Percentiles rank a stretch among this genome's conserved stretches.
Evolutionary conservation across 2,113 vertebrate species (phyloP).

Genomic region (Formicarius rufipectus): DNA sequence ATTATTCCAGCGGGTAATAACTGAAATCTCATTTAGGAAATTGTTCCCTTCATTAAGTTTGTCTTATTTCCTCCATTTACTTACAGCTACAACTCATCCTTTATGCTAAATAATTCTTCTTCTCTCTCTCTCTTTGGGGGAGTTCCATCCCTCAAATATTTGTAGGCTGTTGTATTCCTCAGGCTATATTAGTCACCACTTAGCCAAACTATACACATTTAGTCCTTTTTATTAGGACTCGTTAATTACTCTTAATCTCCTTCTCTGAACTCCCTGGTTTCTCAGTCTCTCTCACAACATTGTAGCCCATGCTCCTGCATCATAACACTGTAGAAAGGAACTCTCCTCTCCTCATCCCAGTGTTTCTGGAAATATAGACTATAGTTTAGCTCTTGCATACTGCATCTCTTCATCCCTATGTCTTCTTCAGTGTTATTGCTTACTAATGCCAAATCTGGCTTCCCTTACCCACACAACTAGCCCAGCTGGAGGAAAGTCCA

Average conservation of each 20-base stretch:
- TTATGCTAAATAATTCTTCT: slow-evolving; percentile 13
- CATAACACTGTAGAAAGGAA: neutral
- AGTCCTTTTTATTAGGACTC: neutral
- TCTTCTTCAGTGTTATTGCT: neutral
- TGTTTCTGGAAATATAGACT: neutral
- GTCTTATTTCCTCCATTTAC: neutral
- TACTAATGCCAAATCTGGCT: slow-evolving; percentile 9
- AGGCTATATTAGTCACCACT: slow-evolving; percentile 20
- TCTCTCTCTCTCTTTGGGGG: neutral
- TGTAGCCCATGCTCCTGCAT: neutral
- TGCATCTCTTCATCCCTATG: neutral
- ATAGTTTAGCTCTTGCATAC: neutral
- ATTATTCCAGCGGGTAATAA: neutral
- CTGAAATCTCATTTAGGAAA: neutral
- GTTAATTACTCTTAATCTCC: slow-evolving; percentile 27
- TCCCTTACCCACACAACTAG: neutral
- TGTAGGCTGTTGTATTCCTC: slow-evolving; percentile 1
- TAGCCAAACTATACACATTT: slow-evolving; percentile 16
- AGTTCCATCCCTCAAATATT: neutral
- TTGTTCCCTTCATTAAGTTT: slow-evolving; percentile 12
- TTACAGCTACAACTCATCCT: slow-evolving; percentile 1
- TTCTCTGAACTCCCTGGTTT: neutral
- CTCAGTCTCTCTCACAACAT: neutral
- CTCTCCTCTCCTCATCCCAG: neutral
- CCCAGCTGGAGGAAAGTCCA: slow-evolving; percentile 28